Percentiles rank a stretch among this genome's conserved stretches.
These are phyloP conservation scores for Psittacula cyanocephala DNA, from an alignment of 2,113 vertebrate species.

Conservation along the genomic window DNA sequence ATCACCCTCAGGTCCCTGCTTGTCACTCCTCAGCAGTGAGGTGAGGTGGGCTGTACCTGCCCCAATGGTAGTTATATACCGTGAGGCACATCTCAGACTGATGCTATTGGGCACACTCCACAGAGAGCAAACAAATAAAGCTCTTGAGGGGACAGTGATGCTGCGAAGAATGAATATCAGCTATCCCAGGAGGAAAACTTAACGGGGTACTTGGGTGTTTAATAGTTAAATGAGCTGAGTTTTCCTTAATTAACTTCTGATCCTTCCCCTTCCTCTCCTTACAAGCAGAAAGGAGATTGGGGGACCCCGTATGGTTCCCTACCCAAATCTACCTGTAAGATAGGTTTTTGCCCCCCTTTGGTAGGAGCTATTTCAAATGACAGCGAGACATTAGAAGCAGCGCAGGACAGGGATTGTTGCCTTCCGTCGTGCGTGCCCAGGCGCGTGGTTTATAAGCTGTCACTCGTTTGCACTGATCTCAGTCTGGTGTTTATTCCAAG, in stretches of 20 bases:
- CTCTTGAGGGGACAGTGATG: background rate
- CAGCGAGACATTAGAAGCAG: slow-evolving; percentile 24
- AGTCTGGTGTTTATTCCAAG: slow-evolving; percentile 67
- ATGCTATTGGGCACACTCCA: background rate
- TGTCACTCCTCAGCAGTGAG: background rate
- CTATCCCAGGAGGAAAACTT: background rate
- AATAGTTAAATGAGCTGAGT: background rate
- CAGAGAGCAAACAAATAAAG: background rate
- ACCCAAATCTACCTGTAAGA: background rate
- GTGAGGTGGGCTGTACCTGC: background rate
- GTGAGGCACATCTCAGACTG: background rate
- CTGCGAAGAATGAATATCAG: background rate
- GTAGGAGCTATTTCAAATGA: slow-evolving; percentile 37
- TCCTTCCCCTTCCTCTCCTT: background rate
- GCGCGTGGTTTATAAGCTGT: slow-evolving; percentile 47
- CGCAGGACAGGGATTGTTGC: background rate
- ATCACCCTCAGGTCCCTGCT: background rate
- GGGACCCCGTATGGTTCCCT: background rate
- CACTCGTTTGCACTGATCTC: slow-evolving; percentile 62
- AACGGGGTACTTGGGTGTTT: background rate
- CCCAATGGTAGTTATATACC: background rate
- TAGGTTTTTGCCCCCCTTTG: background rate
- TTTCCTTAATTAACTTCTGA: background rate
- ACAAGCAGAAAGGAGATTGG: background rate
- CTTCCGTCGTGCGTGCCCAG: slow-evolving; percentile 15